Base-by-base conservation (phyloP, 2,888 invertebrate species). In the Leistus spinibarbis region DNA sequence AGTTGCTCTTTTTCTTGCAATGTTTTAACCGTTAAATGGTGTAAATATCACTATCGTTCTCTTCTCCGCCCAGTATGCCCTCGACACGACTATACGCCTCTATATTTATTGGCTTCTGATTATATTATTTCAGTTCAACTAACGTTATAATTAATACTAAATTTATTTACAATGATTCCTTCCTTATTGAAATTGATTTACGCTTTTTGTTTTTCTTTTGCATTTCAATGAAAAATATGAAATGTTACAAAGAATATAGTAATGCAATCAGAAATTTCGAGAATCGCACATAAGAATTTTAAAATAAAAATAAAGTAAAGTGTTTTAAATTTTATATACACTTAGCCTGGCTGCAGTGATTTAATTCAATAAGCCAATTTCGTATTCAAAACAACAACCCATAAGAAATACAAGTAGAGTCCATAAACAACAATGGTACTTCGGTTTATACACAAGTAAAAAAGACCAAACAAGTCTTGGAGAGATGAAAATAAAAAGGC, bases 401-500 rank as follows among this genome's bases (percentile, higher is more conserved):
- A 40, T 40, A 40, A 40, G 10, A 40, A 40, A 40, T 27, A 27
- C 27, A 27, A 27, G 27, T 40, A 40, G 40, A 40, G 40, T 40
- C 5, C 40, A 40, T 40, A 40, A 40, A 40, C 40, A 40, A 40
- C 40, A 40, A 40, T 24, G 24, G 24, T 40, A 40, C 40, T 40
- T 40, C 40, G 40, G 40, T 40, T 40, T n/a, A n/a, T 7, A 13
- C 40, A 40, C 40, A 40, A 40, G 40, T 40, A 40, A 40, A 40
- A 40, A 40, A 40, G 40, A 40, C 40, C 10, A 40, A 40, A 40
- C 40, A 40, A 40, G 40, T 40, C 40, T 40, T 40, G 40, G 40
- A 5, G 40, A 40, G 13, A 70, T 22, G 70, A 63, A 63, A 70
- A 54, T 40, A 70, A n/a, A 17, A 60, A 13, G 23, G 24, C 60